phyloP scores from a whole-genome alignment of 2,888 invertebrate species.

The Hofmannophila pseudospretella region DNA sequence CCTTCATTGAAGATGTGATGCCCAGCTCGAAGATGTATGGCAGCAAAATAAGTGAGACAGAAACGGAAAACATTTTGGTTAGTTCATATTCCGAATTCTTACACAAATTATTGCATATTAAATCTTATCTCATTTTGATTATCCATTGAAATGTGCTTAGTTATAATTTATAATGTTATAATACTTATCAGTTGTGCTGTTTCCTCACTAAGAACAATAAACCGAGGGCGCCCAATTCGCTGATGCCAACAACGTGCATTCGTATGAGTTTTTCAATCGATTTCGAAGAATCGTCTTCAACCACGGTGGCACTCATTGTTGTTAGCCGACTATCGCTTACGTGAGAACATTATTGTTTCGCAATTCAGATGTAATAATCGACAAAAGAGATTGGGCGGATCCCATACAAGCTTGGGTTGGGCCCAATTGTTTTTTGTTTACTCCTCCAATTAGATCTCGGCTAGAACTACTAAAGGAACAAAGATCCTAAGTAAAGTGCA shows the following conservation, averaged over 20 bases:
- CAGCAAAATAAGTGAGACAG: constrained; percentile 25
- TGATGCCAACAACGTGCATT: constrained; percentile 76
- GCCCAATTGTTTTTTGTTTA: too few species aligned
- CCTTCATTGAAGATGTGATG: constrained; percentile 38
- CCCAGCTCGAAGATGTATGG: constrained; percentile 48
- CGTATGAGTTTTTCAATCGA: constrained; percentile 71
- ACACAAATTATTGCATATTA: too few species aligned
- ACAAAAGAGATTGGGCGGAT: too few species aligned
- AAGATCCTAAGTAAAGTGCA: too few species aligned
- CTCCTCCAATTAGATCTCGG: too few species aligned
- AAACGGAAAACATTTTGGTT: too few species aligned
- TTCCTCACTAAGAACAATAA: constrained; percentile 47
- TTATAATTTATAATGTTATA: too few species aligned
- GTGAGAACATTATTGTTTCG: constrained; percentile 73
- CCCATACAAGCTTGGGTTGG: too few species aligned
- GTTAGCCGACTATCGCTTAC: constrained; percentile 62
- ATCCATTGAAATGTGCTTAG: too few species aligned
- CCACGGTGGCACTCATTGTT: constrained; percentile 75
- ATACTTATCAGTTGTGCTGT: constrained; percentile 32
- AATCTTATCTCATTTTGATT: too few species aligned
- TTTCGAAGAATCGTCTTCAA: constrained; percentile 69
- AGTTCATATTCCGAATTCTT: too few species aligned
- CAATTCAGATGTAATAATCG: constrained; percentile 38
- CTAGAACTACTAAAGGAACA: too few species aligned
- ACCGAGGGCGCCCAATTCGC: constrained; percentile 63